A percentile compares a stretch with the other conserved stretches of the same genome.
These are phyloP conservation scores for Phoeniculus purpureus DNA, from an alignment of 2,797 vertebrate genomes.

Conservation along the genomic window DNA sequence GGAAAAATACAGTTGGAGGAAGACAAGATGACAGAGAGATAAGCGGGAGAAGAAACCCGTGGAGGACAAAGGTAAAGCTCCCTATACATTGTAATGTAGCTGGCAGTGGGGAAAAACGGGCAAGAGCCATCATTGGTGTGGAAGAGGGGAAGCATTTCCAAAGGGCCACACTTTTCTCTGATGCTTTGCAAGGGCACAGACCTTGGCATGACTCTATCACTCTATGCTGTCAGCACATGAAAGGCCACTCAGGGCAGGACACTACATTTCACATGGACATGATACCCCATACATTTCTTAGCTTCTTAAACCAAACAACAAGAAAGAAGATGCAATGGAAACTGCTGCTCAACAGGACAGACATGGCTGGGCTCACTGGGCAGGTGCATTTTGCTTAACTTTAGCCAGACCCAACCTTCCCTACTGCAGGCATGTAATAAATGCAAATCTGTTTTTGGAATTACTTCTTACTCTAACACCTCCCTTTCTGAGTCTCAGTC, in stretches of 20 bases:
- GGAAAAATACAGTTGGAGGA: neutral
- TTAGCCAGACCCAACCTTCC: neutral
- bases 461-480: neutral
- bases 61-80: neutral
- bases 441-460: conserved; percentile 5
- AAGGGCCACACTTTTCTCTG: neutral
- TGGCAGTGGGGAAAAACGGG: neutral
- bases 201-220: neutral
- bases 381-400: neutral
- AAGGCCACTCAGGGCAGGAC: neutral
- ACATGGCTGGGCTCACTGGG: neutral
- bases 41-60: neutral
- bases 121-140: neutral
- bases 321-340: neutral
- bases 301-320: neutral
- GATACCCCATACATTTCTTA: neutral
- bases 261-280: neutral
- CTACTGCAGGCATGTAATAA: neutral
- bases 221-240: neutral
- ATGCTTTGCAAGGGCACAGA: neutral
- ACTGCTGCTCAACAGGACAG: neutral
- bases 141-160: neutral
- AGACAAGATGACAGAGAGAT: neutral
- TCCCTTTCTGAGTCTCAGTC: neutral
- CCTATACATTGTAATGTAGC: neutral